Evolutionary conservation across 2,113 vertebrate genomes (phyloP).

Genomic region (Lycaon pictus): DNA sequence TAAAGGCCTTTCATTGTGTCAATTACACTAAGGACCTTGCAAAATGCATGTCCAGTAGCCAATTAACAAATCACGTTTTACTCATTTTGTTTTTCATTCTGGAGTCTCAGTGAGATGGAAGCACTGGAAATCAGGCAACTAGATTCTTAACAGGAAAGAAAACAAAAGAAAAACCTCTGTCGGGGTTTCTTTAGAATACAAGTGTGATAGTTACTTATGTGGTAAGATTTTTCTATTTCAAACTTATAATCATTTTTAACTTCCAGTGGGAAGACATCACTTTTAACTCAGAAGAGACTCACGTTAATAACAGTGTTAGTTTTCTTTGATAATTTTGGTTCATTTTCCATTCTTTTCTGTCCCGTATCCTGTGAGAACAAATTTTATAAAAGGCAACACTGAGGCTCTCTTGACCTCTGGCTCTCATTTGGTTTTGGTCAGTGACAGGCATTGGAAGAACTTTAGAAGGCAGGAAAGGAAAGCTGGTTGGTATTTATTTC

Average conservation of each 20-base stretch:
- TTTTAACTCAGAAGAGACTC: neutral
- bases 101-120: neutral
- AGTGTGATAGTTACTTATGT: neutral
- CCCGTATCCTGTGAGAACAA: neutral
- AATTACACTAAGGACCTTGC: neutral
- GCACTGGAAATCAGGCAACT: neutral
- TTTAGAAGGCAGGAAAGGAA: neutral
- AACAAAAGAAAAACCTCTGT: neutral
- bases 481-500: neutral
- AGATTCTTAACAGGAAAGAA: neutral
- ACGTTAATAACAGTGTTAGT: neutral
- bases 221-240: neutral
- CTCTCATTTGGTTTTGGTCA: neutral
- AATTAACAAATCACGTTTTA: conserved; percentile 7
- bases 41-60: neutral
- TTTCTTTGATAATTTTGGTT: neutral
- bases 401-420: neutral
- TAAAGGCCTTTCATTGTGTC: neutral
- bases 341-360: neutral
- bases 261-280: conserved; percentile 2
- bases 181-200: neutral
- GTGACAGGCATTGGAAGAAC: neutral
- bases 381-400: neutral
- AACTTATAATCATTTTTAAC: neutral
- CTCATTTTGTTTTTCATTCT: neutral